Evolutionary conservation across 2,113 vertebrate genomes (phyloP), one percentile per base, ranked within the genome.

Genomic region (Coptodon rendalli): DNA sequence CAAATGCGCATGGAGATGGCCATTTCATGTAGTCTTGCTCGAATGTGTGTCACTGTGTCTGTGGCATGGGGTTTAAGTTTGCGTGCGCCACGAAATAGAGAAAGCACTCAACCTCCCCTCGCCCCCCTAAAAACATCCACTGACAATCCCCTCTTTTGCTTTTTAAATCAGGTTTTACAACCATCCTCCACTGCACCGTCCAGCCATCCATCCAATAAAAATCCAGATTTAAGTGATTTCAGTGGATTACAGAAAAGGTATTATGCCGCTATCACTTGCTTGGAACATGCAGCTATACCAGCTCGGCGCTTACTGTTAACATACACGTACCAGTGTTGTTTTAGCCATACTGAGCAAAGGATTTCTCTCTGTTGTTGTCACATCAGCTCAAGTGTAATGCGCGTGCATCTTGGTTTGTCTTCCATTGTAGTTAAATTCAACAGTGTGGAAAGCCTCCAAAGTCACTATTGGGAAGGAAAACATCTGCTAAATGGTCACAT

Each of bases 401-500:
- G 24, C 38, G 54, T 83, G 88, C 73, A 85, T 79, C 89, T 80
- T 40, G 81, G 84, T 91, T 93, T 93, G 92, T 94, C 91, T 94
- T 93, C 89, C 89, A 91, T 82, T 90, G 93, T 93, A 91, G 92
- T 95, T 91, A 88, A 91, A 94, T 91, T 92, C 83, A 95, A 89
- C 92, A 86, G 90, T 80, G 87, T 94, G 91, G 92, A 92, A 94
- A 93, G 87, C 71, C 93, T 87, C 93, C 89, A 92, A 92, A 92
- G 92, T 91, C 90, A 91, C 90, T 91, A 91, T 91, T 92, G 86
- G 88, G 85, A 81, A 85, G 80, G 31, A 89, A 95, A 96, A 93
- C 95, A 95, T 95, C 94, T 96, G 94, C 91, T 95, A 93, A 95
- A 95, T 95, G 88, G 92, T 90, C 90, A 90, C 93, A 93, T 92